phyloP scores from a whole-genome alignment of 2,888 invertebrate species.

The Trissoscelio sp. region DNA sequence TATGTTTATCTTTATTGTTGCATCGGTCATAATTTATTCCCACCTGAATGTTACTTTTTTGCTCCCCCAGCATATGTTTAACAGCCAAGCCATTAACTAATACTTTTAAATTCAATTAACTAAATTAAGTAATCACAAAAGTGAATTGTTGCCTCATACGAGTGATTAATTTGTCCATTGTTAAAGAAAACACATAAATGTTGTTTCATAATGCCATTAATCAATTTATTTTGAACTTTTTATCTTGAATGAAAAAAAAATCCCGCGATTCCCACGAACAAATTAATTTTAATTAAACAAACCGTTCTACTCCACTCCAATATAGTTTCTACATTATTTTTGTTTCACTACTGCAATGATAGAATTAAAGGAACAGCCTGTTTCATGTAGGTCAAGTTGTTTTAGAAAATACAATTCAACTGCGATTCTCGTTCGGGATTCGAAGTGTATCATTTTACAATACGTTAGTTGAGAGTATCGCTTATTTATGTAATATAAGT shows the following conservation, averaged over 20 bases:
- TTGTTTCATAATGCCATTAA: slow-evolving; percentile 16
- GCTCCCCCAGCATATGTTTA: slow-evolving; percentile 23
- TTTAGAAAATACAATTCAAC: slow-evolving; percentile 36
- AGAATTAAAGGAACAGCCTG: slow-evolving; percentile 14
- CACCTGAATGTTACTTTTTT: slow-evolving; percentile 54
- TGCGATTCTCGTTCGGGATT: slow-evolving; percentile 22
- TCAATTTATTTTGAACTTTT: slow-evolving; percentile 34
- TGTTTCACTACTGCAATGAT: background rate
- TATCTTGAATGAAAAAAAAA: background rate
- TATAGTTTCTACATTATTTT: no score
- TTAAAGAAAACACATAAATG: slow-evolving; percentile 33
- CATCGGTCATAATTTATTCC: slow-evolving; percentile 68
- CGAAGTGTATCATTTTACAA: slow-evolving; percentile 35
- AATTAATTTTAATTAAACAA: slow-evolving; percentile 31
- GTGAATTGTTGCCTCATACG: slow-evolving; percentile 23
- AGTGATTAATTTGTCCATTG: slow-evolving; percentile 53
- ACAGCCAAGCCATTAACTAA: slow-evolving; percentile 48
- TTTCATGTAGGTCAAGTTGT: slow-evolving; percentile 31
- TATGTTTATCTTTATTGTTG: slow-evolving; percentile 68
- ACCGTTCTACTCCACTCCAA: no score
- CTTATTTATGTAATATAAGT: slow-evolving; percentile 36
- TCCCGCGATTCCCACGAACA: slow-evolving; percentile 29
- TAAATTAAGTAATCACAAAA: slow-evolving; percentile 59
- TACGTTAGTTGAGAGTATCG: background rate
- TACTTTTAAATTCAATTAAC: slow-evolving; percentile 63